Base-by-base conservation (phyloP, 1,140 invertebrate genomes). In the Coboldia fuscipes region DNA sequence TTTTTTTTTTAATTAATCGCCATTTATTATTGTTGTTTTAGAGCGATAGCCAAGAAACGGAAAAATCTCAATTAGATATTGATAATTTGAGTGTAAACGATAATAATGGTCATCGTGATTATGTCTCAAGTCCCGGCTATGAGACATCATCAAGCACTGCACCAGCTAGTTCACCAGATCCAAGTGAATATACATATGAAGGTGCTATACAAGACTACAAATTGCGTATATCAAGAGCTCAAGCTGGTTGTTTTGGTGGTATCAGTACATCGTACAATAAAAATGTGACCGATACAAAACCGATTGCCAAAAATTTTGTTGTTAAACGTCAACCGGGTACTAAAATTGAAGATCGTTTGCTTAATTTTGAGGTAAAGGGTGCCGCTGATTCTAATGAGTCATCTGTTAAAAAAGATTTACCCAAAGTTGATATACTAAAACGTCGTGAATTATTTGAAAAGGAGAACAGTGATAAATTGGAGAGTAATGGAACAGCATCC, bases 191-290 rank as follows among this genome's bases (percentile, higher is more conserved):
- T 51, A 83, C 79, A 1, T 85, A 82, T 50, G 81, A 85, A 51
- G 71, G 77, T 40, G 80, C 80, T 37, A 84, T 84, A 39, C 75
- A 81, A 43, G 73, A 74, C 38, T 84, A 85, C 48, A 75, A 81
- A 36, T 77, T 68, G 37, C 68, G 68, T 45, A 77, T 74, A 37
- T 62, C 62, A 29, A 70, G 60, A 46, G 75, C 44, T 35, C 16
- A 29, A 33, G 5, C 33, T 24, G 20, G 5, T 24, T 8, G 27
- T 15, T 43, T 52, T 23, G 41, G 33, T 13, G 48, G 42, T 34
- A 40, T 39, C 6, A 24, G 55, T 15, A 53, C 62, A 15, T 37
- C 45, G 0, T 28, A 32, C n/a, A 60, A 58, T 21, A 45, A 36
- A 29, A 53, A 50, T 38, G 10, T 4, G 12, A 13, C 27, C 6